Base-by-base conservation (phyloP, 2,113 vertebrate species). In the Glaucomys volans region DNA sequence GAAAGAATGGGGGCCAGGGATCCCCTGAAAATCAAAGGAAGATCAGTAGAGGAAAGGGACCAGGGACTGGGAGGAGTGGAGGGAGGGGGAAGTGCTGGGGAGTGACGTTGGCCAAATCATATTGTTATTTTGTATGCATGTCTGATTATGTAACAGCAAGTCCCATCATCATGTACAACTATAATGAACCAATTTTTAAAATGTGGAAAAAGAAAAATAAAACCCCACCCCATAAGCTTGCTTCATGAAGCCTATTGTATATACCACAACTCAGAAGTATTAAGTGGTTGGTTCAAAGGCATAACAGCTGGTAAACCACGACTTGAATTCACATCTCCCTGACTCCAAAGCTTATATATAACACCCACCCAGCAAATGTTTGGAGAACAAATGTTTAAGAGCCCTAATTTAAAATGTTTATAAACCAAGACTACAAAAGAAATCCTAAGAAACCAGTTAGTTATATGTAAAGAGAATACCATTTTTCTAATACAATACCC, bases 331-430 rank as follows among this genome's bases (percentile, higher is more conserved):
- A n/a, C 30, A 91, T 32, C 16, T 95, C 54, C 69, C 37, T 90
- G 30, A 50, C 13, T 24, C 32, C 62, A 59, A 77, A 14, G 20
- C 87, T 42, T 66, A 22, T 24, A 54, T 9, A 50, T 22, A 72
- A 64, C 72, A 95, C 12, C 4, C 16, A 35, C 35, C 37, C 28
- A 87, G 57, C 14, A 67, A 44, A 54, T 44, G 13, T 66, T 35
- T 93, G 79, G 76, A 93, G 22, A 93, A 93, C 85, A 52, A 62
- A 75, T 35, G 16, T 59, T 40, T n/a, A 59, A 83, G 75, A 88
- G 22, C 1, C 42, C 87, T 91, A 76, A 42, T 69, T 87, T 75
- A 62, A 62, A 62, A 26, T n/a, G 57, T 28, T 81, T 75, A 8
- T 79, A 59, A 88, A 30, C 20, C 72, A 90, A 79, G 35, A 18